Conservation (phyloP, 2,888 invertebrate species). For the Cerastis leucographa region DNA sequence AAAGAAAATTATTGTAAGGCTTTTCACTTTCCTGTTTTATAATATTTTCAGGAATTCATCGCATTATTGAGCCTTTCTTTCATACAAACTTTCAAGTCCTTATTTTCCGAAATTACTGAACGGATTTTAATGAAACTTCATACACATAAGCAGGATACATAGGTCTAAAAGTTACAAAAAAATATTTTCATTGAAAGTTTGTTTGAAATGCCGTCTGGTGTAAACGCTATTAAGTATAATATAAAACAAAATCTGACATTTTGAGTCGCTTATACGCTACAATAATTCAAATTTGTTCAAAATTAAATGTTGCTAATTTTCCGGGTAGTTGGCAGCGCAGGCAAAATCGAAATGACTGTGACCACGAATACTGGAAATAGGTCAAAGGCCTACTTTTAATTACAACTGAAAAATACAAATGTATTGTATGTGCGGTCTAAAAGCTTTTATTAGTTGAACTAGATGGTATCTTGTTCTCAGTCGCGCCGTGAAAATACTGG, state of each 20-base stretch:
- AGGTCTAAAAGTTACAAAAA: too few species aligned
- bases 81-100: too few species aligned
- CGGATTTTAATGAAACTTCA: too few species aligned
- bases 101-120: too few species aligned
- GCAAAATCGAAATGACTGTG: neutral
- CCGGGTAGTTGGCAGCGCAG: neutral
- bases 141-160: too few species aligned
- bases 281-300: neutral
- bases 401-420: neutral
- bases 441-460: neutral
- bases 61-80: neutral
- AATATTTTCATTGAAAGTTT: too few species aligned
- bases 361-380: neutral
- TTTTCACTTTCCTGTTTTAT: neutral
- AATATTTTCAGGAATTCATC: neutral
- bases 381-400: neutral
- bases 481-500: neutral
- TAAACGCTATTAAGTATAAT: too few species aligned
- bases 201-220: too few species aligned
- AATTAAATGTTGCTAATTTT: slow-evolving; percentile 2
- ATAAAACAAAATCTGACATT: neutral
- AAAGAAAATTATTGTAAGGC: neutral
- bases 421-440: too few species aligned
- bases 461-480: neutral
- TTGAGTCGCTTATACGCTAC: neutral